Evolutionary conservation across 2,797 vertebrate species (phyloP).

Genomic region (Argentina silus): DNA sequence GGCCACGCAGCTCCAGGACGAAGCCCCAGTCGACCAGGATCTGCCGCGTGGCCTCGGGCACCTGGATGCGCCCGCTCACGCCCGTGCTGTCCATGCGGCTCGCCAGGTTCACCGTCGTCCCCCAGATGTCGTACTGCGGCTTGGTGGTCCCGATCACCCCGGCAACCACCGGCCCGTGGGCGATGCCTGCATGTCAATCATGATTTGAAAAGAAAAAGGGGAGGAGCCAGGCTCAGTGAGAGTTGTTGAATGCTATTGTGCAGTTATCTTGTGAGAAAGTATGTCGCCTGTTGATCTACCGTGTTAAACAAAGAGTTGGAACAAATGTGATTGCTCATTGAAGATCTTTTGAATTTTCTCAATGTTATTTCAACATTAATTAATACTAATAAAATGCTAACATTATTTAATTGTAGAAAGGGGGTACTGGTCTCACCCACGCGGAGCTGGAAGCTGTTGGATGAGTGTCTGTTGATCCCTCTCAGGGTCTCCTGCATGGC

Average conservation of each 20-base stretch:
- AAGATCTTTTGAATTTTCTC: no score
- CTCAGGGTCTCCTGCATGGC: conserved; percentile 81
- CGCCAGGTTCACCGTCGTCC: conserved; percentile 80
- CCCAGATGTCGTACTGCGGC: conserved; percentile 84
- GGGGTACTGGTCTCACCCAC: conserved; percentile 66
- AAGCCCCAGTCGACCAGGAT: conserved; percentile 79
- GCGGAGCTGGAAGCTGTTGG: conserved; percentile 79
- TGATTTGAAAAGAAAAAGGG: neutral
- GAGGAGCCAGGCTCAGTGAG: neutral
- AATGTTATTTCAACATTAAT: no score
- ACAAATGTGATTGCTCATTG: no score
- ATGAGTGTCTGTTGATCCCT: conserved; percentile 72
- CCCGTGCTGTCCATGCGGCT: conserved; percentile 84
- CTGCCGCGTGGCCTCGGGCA: conserved; percentile 71
- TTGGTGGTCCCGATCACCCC: conserved; percentile 81
- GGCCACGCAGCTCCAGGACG: conserved; percentile 75
- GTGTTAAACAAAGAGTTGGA: no score
- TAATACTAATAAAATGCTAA: neutral
- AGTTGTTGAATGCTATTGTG: neutral
- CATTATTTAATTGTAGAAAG: neutral
- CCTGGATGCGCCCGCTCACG: conserved; percentile 79
- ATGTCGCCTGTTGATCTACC: no score
- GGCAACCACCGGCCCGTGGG: conserved; percentile 78
- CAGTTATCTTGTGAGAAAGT: no score
- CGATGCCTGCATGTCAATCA: conserved; percentile 70